phyloP scores from a whole-genome alignment of 2,888 invertebrate genomes.

The Plebejus argus region DNA sequence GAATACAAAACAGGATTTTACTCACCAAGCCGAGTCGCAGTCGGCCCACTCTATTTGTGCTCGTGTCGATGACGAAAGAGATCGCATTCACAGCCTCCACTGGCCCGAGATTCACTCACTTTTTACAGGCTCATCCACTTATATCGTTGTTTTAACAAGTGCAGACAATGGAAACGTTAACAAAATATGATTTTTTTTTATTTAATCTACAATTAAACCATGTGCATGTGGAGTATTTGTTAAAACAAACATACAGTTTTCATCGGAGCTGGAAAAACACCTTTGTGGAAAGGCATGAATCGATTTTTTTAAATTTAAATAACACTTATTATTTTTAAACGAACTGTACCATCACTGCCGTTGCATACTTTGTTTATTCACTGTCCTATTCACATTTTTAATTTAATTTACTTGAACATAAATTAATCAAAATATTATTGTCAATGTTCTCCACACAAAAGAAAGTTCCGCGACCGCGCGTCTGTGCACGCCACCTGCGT shows the following conservation, averaged over 20 bases:
- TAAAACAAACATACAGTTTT: conserved; percentile 63
- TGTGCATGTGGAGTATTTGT: conserved; percentile 64
- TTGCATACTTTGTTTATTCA: conserved; percentile 46
- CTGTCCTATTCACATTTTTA: conserved; percentile 32
- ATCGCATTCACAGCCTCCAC: conserved; percentile 39
- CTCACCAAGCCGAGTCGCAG: conserved; percentile 45
- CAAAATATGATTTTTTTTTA: conserved; percentile 67
- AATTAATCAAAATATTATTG: conserved; percentile 57
- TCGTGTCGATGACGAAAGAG: conserved; percentile 30
- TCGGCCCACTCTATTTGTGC: conserved; percentile 36
- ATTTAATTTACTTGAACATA: conserved; percentile 51
- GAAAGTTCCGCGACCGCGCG: conserved; percentile 54
- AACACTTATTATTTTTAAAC: conserved; percentile 39
- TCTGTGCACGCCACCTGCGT: conserved; percentile 61
- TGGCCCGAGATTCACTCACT: conserved; percentile 38
- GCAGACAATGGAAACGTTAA: conserved; percentile 55
- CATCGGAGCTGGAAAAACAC: conserved; percentile 59
- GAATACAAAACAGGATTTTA: conserved; percentile 38
- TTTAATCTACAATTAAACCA: conserved; percentile 64
- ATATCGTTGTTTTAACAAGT: not conserved
- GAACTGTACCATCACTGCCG: conserved; percentile 42
- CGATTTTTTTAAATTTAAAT: conserved; percentile 60
- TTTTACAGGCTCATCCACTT: conserved; percentile 19
- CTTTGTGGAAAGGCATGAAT: conserved; percentile 60
- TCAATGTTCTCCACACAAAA: conserved; percentile 61